Conservation (phyloP, 2,797 vertebrate species). For the Smutsia gigantea region DNA sequence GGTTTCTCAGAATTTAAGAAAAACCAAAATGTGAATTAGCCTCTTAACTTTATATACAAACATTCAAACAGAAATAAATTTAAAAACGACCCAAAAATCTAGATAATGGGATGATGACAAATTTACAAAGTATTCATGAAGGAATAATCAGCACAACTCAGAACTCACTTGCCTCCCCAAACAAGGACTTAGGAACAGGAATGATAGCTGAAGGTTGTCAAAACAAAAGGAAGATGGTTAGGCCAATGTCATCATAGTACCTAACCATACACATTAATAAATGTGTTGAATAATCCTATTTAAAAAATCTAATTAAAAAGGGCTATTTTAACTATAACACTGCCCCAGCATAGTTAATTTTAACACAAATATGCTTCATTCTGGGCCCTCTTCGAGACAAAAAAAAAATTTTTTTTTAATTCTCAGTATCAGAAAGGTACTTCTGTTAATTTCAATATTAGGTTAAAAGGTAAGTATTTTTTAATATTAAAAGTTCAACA, state of each 20-base stretch:
- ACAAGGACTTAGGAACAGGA: neutral
- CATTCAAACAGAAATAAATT: neutral
- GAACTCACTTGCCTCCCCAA: neutral
- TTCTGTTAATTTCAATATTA: neutral
- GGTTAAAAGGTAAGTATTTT: neutral
- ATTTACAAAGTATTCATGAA: neutral
- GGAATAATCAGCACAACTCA: neutral
- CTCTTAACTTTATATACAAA: neutral
- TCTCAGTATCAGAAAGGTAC: neutral
- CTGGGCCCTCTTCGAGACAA: neutral
- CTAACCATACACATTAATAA: neutral
- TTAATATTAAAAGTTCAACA: conserved; percentile 7
- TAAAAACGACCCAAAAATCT: neutral
- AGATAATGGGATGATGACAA: neutral
- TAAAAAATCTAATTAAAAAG: neutral
- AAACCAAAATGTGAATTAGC: neutral
- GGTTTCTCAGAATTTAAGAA: neutral
- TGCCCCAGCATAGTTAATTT: neutral
- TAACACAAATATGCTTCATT: neutral
- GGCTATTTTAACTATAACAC: neutral
- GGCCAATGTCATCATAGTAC: neutral
- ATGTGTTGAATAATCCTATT: neutral
- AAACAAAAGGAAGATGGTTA: neutral
- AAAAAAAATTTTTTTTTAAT: neutral
- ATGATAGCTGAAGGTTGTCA: neutral